Evolutionary conservation across 1,140 invertebrate genomes (phyloP).

Genomic region (Drosophila orosa): DNA sequence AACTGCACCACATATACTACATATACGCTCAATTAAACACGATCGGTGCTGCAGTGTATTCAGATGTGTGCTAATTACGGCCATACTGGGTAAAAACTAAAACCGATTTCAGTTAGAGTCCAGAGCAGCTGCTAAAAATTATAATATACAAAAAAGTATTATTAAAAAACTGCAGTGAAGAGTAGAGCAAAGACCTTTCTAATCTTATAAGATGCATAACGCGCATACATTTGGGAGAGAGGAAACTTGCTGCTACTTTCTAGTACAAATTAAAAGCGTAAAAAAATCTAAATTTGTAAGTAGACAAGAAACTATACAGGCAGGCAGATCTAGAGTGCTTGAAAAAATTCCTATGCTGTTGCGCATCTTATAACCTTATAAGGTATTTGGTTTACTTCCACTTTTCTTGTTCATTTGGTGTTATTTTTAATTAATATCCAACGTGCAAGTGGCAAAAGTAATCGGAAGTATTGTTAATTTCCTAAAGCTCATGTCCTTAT

Average conservation of each 20-base stretch:
- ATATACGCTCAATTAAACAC: slow-evolving; percentile 80
- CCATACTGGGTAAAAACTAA: slow-evolving; percentile 5
- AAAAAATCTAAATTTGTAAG: too few species aligned
- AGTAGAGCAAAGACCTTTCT: neutral
- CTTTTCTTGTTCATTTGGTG: too few species aligned
- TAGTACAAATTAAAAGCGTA: too few species aligned
- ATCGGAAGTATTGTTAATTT: neutral
- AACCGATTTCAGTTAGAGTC: neutral
- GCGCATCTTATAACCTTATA: too few species aligned
- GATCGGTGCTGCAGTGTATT: slow-evolving; percentile 53
- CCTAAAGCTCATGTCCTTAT: neutral
- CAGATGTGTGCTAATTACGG: slow-evolving; percentile 70
- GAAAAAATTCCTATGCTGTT: neutral
- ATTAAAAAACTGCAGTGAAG: neutral
- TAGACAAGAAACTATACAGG: too few species aligned
- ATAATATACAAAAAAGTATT: too few species aligned
- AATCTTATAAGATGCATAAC: too few species aligned
- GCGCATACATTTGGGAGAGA: too few species aligned
- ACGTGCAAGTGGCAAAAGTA: too few species aligned
- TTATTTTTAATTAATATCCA: too few species aligned
- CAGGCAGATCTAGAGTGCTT: too few species aligned
- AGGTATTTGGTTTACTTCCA: neutral
- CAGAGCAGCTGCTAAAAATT: neutral
- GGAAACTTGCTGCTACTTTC: too few species aligned
- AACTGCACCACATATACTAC: slow-evolving; percentile 37